Conservation (phyloP, 2,113 vertebrate species). For the Hypocryptadius cinnamomeus region DNA sequence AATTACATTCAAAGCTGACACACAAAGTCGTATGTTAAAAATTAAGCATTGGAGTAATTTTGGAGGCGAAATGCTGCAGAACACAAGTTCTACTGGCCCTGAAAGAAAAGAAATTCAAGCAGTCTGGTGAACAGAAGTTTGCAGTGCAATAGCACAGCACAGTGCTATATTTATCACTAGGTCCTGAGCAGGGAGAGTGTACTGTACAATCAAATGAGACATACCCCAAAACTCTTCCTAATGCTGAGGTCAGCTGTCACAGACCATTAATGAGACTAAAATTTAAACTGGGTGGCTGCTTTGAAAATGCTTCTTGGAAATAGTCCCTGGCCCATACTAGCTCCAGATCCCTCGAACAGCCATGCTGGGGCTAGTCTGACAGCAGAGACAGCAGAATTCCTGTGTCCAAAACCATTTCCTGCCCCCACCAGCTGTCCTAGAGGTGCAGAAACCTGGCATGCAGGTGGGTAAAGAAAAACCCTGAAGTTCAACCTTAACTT, state of each 20-base stretch:
- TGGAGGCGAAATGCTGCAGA: neutral
- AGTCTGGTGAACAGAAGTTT: neutral
- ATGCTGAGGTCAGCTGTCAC: neutral
- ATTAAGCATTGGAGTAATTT: neutral
- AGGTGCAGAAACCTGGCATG: neutral
- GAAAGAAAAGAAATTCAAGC: neutral
- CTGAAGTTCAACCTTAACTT: neutral
- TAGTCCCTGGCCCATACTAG: neutral
- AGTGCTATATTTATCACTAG: neutral
- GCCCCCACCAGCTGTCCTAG: neutral
- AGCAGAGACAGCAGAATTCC: neutral
- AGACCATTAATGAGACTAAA: neutral
- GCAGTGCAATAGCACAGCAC: neutral
- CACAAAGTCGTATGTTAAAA: neutral
- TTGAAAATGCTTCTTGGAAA: neutral
- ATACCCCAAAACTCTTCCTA: neutral
- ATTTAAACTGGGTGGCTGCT: neutral
- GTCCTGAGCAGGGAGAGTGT: neutral
- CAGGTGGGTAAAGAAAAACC: neutral
- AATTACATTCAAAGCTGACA: constrained; percentile 3
- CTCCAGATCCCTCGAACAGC: neutral
- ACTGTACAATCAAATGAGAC: neutral
- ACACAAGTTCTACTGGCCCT: neutral
- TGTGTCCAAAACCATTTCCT: neutral
- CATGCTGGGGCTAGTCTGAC: neutral